Percentiles rank a stretch among this genome's conserved stretches.
phyloP scores from a whole-genome alignment of 2,797 vertebrate genomes.

The Clarias platycephalus region DNA sequence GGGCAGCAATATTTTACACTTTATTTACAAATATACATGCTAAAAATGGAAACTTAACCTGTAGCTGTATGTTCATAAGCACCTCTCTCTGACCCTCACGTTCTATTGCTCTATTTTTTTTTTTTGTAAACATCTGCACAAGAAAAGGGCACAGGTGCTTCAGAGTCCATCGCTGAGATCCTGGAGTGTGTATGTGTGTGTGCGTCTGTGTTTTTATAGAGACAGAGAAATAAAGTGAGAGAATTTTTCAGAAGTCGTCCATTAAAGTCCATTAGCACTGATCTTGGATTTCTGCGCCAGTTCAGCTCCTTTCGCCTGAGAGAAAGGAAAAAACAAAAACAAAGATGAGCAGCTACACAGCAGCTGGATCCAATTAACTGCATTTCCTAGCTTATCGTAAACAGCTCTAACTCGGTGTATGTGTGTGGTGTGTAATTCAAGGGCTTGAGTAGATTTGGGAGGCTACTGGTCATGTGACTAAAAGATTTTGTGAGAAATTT shows the following conservation, averaged over 20 bases:
- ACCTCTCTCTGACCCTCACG: neutral
- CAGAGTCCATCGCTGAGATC: neutral
- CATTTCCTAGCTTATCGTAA: neutral
- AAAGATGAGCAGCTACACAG: neutral
- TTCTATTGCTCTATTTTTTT: neutral
- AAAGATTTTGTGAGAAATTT: neutral
- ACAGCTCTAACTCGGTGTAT: neutral
- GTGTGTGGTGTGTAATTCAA: neutral
- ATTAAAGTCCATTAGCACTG: slow-evolving; percentile 76
- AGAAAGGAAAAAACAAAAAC: slow-evolving; percentile 9
- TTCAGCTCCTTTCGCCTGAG: slow-evolving; percentile 77
- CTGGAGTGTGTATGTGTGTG: slow-evolving; percentile 15
- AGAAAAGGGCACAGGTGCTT: too few species aligned
- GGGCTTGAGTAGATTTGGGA: neutral
- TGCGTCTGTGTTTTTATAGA: neutral
- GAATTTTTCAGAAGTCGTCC: slow-evolving; percentile 24
- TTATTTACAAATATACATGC: slow-evolving; percentile 80
- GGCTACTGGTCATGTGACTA: neutral
- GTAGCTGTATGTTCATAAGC: neutral
- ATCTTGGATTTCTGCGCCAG: slow-evolving; percentile 77
- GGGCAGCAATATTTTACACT: slow-evolving; percentile 65
- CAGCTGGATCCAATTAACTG: neutral
- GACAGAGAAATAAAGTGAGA: neutral
- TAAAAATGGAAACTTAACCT: neutral
- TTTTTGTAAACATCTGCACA: neutral